These are phyloP conservation scores for Aphidius colemani DNA, from an alignment of 2,888 invertebrate species.

Conservation along the genomic window DNA sequence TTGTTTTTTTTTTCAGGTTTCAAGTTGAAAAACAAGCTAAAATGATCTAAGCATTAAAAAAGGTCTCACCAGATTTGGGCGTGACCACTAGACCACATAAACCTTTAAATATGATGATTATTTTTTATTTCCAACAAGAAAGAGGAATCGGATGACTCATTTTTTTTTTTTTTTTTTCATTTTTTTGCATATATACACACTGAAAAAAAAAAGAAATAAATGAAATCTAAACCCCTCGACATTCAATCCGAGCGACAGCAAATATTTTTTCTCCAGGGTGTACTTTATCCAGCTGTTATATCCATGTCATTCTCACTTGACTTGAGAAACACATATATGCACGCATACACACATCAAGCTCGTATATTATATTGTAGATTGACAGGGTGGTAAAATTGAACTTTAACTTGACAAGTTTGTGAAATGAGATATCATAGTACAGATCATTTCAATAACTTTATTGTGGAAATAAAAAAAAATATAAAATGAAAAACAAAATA, in stretches of 20 bases:
- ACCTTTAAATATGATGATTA: constrained; percentile 19
- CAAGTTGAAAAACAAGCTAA: constrained; percentile 18
- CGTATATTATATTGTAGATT: background rate
- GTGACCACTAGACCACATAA: constrained; percentile 46
- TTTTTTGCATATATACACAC: background rate
- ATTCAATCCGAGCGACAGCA: constrained; percentile 8
- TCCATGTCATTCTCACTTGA: constrained; percentile 21
- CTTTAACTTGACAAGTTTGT: background rate
- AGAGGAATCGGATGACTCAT: too few species aligned
- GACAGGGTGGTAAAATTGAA: constrained; percentile 7
- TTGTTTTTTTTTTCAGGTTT: constrained; percentile 1
- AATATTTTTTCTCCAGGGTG: constrained; percentile 7
- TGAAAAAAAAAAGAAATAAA: background rate
- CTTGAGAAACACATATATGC: background rate
- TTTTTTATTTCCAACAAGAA: constrained; percentile 1
- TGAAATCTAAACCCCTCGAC: constrained; percentile 4
- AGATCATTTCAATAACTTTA: too few species aligned
- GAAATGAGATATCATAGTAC: too few species aligned
- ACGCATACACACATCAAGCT: background rate
- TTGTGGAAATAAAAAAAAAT: too few species aligned
- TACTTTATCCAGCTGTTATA: constrained; percentile 1
- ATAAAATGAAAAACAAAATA: too few species aligned
- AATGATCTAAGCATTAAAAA: constrained; percentile 25
- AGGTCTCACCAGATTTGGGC: constrained; percentile 51
- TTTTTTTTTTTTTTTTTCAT: too few species aligned